phyloP scores from a whole-genome alignment of 1,140 invertebrate genomes.

The Lycorma delicatula region DNA sequence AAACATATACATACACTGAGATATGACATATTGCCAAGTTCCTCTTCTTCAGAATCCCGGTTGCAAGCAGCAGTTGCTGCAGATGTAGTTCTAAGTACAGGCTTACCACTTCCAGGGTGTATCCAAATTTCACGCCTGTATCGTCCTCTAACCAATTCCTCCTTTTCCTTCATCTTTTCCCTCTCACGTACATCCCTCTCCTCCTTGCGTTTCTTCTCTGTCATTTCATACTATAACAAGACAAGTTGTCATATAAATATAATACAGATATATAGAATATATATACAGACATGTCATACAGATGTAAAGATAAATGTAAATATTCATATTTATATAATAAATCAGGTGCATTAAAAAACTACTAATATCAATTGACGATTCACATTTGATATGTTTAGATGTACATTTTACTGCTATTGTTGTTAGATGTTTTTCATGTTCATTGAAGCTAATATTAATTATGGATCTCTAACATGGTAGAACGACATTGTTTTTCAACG shows the following conservation, averaged over 20 bases:
- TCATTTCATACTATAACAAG: slow-evolving; percentile 60
- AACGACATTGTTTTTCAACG: no score
- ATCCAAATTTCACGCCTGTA: slow-evolving; percentile 72
- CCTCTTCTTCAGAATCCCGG: slow-evolving; percentile 50
- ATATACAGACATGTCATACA: not conserved
- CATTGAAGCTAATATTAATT: no score
- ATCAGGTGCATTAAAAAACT: no score
- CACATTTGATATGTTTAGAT: no score
- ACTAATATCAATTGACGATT: no score
- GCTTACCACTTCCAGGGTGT: slow-evolving; percentile 56
- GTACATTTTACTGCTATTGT: no score
- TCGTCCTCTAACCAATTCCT: slow-evolving; percentile 32
- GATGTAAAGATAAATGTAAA: not conserved
- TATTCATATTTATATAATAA: no score
- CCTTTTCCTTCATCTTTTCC: slow-evolving; percentile 27
- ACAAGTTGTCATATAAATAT: slow-evolving; percentile 18
- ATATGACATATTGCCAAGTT: slow-evolving; percentile 56
- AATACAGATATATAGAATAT: not conserved
- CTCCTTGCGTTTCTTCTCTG: slow-evolving; percentile 62
- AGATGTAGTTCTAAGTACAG: slow-evolving; percentile 56
- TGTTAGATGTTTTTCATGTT: no score
- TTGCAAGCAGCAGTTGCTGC: slow-evolving; percentile 29
- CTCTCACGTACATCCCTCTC: slow-evolving; percentile 45
- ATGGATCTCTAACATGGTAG: no score
- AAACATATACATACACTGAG: slow-evolving; percentile 69